A percentile compares a stretch with the other conserved stretches of the same genome.
Evolutionary conservation across 2,888 invertebrate species (phyloP).

Genomic region (Buathra laborator): DNA sequence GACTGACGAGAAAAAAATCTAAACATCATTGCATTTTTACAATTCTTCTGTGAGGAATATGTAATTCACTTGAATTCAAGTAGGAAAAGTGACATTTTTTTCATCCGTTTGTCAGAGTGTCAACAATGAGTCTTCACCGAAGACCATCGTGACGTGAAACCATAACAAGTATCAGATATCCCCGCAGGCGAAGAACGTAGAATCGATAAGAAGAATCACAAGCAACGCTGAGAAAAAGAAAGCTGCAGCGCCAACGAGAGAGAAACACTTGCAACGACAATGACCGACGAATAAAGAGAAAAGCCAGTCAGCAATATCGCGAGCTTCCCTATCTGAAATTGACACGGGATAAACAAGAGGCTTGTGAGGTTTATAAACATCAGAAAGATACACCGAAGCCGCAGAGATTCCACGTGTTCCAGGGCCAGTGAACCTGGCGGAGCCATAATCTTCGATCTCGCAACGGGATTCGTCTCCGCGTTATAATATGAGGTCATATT

Average conservation of each 20-base stretch:
- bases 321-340: conserved; percentile 70
- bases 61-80: neutral
- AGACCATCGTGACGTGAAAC: neutral
- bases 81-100: neutral
- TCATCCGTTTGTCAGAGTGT: neutral
- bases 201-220: neutral
- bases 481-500: neutral
- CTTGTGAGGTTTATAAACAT: conserved; percentile 35
- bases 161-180: neutral
- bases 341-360: conserved; percentile 73
- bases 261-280: neutral
- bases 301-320: neutral
- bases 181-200: neutral
- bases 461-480: neutral
- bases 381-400: neutral
- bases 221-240: neutral
- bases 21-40: neutral
- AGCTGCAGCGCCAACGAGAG: neutral
- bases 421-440: neutral
- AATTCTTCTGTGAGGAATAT: no score
- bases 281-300: neutral
- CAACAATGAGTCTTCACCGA: neutral
- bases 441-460: neutral
- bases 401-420: neutral
- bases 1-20: no score